Evolutionary conservation across 1,140 invertebrate species (phyloP).

Genomic region (Helicoverpa zea): DNA sequence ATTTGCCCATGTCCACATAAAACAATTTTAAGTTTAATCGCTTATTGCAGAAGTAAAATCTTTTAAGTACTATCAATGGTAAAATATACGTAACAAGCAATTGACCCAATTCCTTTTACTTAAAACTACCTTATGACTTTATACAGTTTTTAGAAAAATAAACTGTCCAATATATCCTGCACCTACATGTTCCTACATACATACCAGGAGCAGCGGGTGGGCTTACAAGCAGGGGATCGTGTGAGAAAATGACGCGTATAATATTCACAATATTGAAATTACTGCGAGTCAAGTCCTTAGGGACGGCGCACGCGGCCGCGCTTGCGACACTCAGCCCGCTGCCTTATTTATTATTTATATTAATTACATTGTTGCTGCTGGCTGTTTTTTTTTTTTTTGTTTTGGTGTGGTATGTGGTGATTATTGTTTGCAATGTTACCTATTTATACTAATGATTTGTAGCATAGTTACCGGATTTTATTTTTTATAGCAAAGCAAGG

Average conservation of each 20-base stretch:
- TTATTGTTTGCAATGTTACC: background rate
- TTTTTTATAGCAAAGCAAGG: background rate
- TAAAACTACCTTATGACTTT: too few species aligned
- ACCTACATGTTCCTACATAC: background rate
- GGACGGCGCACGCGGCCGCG: constrained; percentile 59
- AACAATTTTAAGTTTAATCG: too few species aligned
- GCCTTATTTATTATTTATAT: constrained; percentile 78
- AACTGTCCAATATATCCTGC: constrained; percentile 28
- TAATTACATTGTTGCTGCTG: constrained; percentile 64
- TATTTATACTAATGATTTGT: background rate
- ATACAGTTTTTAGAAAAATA: too few species aligned
- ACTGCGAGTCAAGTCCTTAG: constrained; percentile 61
- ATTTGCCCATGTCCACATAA: too few species aligned
- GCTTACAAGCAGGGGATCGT: constrained; percentile 57
- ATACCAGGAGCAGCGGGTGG: constrained; percentile 53
- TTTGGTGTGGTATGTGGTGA: constrained; percentile 20
- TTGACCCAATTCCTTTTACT: too few species aligned
- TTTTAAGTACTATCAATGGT: too few species aligned
- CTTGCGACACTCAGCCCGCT: constrained; percentile 56
- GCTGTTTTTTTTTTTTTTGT: constrained; percentile 42
- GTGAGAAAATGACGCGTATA: constrained; percentile 77
- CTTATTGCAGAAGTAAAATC: too few species aligned
- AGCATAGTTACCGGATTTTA: background rate
- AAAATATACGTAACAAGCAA: too few species aligned
- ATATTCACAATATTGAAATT: constrained; percentile 76